Evolutionary conservation across 35 echinoderm and acorn worm species (phyloP).

Genomic region (Chiridota heheva): DNA sequence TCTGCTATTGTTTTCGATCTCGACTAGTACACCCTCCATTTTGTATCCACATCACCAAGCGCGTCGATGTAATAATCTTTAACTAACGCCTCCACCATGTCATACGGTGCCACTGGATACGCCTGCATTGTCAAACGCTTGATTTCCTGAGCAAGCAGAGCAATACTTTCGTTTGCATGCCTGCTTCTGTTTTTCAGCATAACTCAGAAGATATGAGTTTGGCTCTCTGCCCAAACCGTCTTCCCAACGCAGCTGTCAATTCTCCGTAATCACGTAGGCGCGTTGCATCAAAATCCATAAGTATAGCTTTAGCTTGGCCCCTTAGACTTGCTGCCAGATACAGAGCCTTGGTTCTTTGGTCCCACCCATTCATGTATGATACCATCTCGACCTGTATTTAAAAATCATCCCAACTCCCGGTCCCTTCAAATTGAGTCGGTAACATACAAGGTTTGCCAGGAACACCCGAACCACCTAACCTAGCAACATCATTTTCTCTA

Average conservation of each 20-base stretch:
- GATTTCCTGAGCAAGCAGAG: not conserved
- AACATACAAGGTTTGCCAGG: no score
- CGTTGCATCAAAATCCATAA: not conserved
- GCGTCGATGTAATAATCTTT: conserved; percentile 58
- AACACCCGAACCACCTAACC: no score
- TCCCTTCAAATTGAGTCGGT: no score
- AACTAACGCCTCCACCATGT: conserved; percentile 15
- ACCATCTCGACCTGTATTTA: no score
- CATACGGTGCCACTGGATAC: conserved; percentile 8
- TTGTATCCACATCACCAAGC: conserved; percentile 21
- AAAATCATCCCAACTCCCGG: no score
- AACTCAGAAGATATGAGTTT: conserved; percentile 10
- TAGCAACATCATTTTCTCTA: no score
- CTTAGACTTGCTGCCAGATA: conserved; percentile 4
- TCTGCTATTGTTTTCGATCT: not conserved
- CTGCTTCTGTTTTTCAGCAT: conserved; percentile 16
- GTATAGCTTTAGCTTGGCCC: not conserved
- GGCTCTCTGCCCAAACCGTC: conserved; percentile 4
- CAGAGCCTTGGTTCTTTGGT: not conserved
- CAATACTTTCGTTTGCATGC: not conserved
- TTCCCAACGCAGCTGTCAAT: not conserved
- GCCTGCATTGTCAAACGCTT: not conserved
- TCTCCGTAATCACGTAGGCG: not conserved
- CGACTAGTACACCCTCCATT: not conserved
- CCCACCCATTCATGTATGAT: no score